These are phyloP conservation scores for Drosophila repletoides DNA, from an alignment of 1,140 invertebrate species.

Conservation along the genomic window DNA sequence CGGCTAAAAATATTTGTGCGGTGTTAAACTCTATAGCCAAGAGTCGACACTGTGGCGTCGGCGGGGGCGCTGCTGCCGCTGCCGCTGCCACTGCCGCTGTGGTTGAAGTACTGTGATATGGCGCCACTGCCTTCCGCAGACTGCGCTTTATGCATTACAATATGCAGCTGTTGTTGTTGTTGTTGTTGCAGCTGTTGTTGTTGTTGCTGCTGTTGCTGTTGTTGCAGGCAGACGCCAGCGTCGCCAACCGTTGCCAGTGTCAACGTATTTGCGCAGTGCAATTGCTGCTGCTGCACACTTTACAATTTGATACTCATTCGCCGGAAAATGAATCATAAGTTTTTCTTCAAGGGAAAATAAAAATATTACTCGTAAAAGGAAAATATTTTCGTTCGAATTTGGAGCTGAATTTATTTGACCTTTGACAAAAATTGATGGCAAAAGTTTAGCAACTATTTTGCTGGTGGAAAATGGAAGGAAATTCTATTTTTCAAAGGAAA, in stretches of 20 bases:
- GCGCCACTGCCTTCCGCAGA: slow-evolving; percentile 30
- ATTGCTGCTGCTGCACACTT: slow-evolving; percentile 4
- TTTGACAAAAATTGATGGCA: no score
- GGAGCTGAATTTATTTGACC: no score
- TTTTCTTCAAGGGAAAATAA: not conserved
- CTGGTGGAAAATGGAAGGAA: no score
- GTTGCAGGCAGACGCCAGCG: slow-evolving; percentile 15
- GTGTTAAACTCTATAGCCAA: slow-evolving; percentile 23
- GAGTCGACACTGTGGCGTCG: slow-evolving; percentile 11
- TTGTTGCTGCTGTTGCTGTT: not conserved
- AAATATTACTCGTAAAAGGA: not conserved
- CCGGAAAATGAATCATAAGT: slow-evolving; percentile 28
- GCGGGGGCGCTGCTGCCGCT: not conserved
- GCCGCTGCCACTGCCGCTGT: no score
- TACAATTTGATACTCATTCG: slow-evolving; percentile 10
- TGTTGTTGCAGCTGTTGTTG: not conserved
- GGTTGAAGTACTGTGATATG: no score
- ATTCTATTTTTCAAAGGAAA: no score
- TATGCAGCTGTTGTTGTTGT: slow-evolving; percentile 41
- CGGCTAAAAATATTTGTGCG: slow-evolving; percentile 68
- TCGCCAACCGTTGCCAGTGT: not conserved
- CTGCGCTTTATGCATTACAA: slow-evolving; percentile 39
- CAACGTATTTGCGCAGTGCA: slow-evolving; percentile 28
- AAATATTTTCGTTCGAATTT: not conserved
- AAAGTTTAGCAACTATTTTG: no score